Conservation (phyloP, 2,797 vertebrate species). For the Chrysocyon brachyurus region DNA sequence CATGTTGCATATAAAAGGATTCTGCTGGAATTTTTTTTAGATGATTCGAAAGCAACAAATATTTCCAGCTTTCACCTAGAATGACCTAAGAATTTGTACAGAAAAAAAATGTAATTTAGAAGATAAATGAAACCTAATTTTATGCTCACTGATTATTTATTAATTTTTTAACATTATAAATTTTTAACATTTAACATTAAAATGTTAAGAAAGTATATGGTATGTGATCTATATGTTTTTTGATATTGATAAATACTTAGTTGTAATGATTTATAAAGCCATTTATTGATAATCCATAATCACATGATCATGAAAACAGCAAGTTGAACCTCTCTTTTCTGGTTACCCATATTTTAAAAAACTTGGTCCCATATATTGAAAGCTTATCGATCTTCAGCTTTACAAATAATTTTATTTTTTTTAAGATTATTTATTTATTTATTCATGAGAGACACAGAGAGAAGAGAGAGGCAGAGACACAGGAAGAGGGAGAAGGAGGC, state of each 20-base stretch:
- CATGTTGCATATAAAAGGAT: neutral
- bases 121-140: neutral
- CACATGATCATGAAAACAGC: neutral
- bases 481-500: no score
- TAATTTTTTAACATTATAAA: neutral
- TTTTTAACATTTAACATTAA: no score
- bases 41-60: neutral
- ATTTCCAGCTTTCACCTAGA: neutral
- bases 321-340: neutral
- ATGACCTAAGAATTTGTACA: neutral
- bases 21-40: constrained; percentile 31
- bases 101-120: neutral
- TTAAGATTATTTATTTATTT: no score
- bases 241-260: neutral
- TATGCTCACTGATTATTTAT: neutral
- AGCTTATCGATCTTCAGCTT: neutral
- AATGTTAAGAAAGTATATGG: no score
- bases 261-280: neutral
- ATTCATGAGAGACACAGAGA: no score
- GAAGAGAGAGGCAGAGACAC: no score
- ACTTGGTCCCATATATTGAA: neutral
- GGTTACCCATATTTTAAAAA: neutral
- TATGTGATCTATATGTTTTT: neutral
- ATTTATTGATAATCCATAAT: neutral
- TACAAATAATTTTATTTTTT: neutral